phyloP scores from a whole-genome alignment of 2,888 invertebrate genomes.

The Drosophila prostipennis region DNA sequence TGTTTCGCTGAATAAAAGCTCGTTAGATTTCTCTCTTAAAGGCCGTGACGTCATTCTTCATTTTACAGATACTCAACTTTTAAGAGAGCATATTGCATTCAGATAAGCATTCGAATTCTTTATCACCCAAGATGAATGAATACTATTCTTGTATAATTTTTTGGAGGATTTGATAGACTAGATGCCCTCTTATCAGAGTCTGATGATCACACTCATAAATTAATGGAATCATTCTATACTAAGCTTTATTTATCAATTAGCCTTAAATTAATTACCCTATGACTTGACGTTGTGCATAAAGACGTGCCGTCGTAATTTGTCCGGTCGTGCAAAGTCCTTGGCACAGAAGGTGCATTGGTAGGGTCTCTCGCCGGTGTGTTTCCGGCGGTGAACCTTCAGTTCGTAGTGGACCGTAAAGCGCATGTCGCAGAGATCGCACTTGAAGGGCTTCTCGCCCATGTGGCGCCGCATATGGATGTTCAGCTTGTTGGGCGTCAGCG shows the following conservation, averaged over 20 bases:
- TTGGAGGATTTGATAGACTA: too few relatives aligned
- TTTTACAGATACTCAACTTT: background rate
- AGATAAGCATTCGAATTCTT: background rate
- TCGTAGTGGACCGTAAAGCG: conserved; percentile 87
- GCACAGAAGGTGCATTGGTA: conserved; percentile 83
- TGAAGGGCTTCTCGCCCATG: conserved; percentile 88
- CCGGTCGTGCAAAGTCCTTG: conserved; percentile 86
- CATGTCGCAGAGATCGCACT: conserved; percentile 87
- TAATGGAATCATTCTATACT: background rate
- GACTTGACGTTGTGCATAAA: conserved; percentile 68
- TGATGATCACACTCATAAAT: background rate
- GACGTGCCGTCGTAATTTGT: conserved; percentile 75
- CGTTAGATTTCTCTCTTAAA: conserved; percentile 2
- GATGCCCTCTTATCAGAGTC: background rate
- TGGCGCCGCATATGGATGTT: conserved; percentile 88
- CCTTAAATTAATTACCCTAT: conserved; percentile 21
- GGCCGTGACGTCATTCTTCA: background rate
- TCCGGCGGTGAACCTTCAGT: conserved; percentile 86
- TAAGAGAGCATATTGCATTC: background rate
- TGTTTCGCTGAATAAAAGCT: conserved; percentile 8
- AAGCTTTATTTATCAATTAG: background rate
- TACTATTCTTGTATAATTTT: background rate
- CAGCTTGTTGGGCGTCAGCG: conserved; percentile 86
- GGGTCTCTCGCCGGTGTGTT: conserved; percentile 87
- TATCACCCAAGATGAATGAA: background rate